phyloP scores from a whole-genome alignment of 1,140 invertebrate genomes.

The Dinoponera quadriceps region DNA sequence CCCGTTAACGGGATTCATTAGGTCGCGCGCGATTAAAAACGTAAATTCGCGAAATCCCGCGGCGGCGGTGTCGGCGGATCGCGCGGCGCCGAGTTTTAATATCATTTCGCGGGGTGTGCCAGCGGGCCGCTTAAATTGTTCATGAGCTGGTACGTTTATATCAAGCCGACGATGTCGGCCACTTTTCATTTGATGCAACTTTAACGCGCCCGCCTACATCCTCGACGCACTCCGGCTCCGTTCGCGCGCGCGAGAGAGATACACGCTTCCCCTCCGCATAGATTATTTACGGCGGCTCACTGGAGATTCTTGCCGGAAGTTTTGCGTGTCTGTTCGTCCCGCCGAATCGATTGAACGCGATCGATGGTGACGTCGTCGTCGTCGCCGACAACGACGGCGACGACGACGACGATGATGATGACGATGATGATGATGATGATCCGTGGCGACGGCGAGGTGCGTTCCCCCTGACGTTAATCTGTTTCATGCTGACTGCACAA shows the following conservation, averaged over 20 bases:
- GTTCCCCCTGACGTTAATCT: neutral
- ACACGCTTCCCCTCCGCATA: neutral
- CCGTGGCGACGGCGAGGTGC: neutral
- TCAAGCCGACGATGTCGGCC: slow-evolving; percentile 25
- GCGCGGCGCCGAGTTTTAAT: neutral
- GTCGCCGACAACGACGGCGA: neutral
- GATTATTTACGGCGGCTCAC: slow-evolving; percentile 34
- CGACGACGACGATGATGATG: neutral
- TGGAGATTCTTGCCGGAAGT: slow-evolving; percentile 20
- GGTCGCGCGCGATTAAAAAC: neutral
- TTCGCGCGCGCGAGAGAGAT: slow-evolving; percentile 22
- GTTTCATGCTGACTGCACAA: slow-evolving; percentile 24
- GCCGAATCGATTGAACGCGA: slow-evolving; percentile 8
- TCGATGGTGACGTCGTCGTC: neutral
- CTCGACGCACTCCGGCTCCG: slow-evolving; percentile 14
- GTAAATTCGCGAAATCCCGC: neutral
- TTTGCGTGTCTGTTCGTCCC: slow-evolving; percentile 7
- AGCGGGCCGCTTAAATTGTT: slow-evolving; percentile 18
- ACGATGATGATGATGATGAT: neutral
- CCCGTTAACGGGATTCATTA: neutral
- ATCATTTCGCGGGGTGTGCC: no score
- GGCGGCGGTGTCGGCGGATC: no score
- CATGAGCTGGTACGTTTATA: neutral
- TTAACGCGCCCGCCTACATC: slow-evolving; percentile 30
- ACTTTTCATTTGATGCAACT: slow-evolving; percentile 47